phyloP scores from a whole-genome alignment of 2,113 vertebrate genomes.

The Cynopterus brachyotis region DNA sequence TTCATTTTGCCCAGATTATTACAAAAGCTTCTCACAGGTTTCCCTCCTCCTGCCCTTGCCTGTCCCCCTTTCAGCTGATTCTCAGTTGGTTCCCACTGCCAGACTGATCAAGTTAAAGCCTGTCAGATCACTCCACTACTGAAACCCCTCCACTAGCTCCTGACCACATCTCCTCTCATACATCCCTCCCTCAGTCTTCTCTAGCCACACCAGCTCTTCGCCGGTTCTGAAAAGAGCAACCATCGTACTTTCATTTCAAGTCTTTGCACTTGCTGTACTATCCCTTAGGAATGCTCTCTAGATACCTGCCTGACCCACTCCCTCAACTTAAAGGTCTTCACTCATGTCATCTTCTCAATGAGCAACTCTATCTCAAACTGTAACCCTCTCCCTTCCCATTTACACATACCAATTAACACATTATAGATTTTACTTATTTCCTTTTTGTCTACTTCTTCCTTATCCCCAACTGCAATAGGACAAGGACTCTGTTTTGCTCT shows the following conservation, averaged over 20 bases:
- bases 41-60: background rate
- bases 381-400: background rate
- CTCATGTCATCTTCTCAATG: background rate
- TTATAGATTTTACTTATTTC: background rate
- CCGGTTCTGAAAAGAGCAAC: background rate
- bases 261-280: background rate
- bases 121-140: background rate
- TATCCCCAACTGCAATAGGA: background rate
- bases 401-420: background rate
- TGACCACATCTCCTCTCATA: background rate
- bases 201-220: background rate
- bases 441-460: background rate
- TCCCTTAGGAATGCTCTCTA: background rate
- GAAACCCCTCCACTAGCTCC: background rate
- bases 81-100: background rate
- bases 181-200: background rate
- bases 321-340: background rate
- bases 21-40: background rate
- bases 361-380: background rate
- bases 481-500: background rate
- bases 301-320: background rate
- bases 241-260: background rate
- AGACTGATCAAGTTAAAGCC: background rate
- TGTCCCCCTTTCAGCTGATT: background rate
- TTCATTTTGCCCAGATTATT: background rate